Evolutionary conservation across 2,797 vertebrate genomes (phyloP).

Genomic region (Sardinella longiceps): DNA sequence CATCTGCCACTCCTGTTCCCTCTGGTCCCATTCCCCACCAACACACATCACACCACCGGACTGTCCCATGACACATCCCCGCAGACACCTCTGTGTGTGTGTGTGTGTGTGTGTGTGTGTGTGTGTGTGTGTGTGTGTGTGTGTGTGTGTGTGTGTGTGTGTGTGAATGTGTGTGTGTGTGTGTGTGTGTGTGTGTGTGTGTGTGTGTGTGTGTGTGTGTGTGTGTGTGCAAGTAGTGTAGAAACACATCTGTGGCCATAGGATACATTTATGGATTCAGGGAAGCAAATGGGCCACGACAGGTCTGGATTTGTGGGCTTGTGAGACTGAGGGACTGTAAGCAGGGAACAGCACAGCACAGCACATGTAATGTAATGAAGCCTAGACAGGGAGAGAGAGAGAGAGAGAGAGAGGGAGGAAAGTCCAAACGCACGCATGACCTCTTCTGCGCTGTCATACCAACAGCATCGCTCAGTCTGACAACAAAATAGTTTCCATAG

Average conservation of each 20-base stretch:
- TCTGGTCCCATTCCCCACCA: too few relatives aligned
- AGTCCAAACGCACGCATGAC: too few relatives aligned
- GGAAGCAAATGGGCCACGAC: neutral
- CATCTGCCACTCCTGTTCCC: too few relatives aligned
- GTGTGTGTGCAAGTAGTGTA: neutral
- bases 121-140: neutral
- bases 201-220: neutral
- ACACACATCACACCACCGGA: neutral
- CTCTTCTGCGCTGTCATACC: neutral
- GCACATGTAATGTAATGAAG: neutral
- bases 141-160: neutral
- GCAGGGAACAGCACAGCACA: neutral
- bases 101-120: neutral
- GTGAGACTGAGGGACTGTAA: neutral
- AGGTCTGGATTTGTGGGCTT: conserved; percentile 7
- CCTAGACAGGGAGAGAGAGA: neutral
- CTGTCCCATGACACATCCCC: neutral
- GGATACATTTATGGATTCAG: neutral
- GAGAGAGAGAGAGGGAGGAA: neutral
- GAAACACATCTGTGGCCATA: neutral
- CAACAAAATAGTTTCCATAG: neutral
- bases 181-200: neutral
- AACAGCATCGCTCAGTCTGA: neutral
- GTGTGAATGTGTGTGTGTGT: neutral
- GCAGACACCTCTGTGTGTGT: neutral